phyloP scores from a whole-genome alignment of 2,113 vertebrate species.

The Falco punctatus region DNA sequence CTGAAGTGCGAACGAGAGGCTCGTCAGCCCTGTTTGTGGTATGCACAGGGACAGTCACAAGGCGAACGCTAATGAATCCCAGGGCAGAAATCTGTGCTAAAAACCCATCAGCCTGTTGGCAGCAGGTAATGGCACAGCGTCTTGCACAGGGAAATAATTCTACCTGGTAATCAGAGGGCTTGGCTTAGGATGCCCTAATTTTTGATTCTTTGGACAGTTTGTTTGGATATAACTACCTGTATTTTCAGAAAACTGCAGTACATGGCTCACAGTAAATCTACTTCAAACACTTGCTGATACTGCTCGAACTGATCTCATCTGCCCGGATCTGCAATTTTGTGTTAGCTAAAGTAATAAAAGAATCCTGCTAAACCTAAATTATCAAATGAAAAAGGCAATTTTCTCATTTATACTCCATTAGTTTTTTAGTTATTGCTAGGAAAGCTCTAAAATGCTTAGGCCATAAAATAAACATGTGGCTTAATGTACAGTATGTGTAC shows the following conservation, averaged over 20 bases:
- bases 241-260: not conserved
- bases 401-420: conserved; percentile 56
- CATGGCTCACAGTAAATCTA: not conserved
- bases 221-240: not conserved
- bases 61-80: not conserved
- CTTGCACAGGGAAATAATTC: not conserved
- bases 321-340: conserved; percentile 53
- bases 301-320: conserved; percentile 35
- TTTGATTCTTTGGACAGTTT: conserved; percentile 25
- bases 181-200: not conserved
- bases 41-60: conserved; percentile 1
- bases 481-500: conserved; percentile 67
- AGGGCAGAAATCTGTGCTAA: conserved; percentile 5
- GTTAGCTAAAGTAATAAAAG: conserved; percentile 65
- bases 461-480: conserved; percentile 68
- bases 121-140: not conserved
- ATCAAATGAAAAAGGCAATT: conserved; percentile 58
- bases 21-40: not conserved
- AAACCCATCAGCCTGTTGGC: not conserved
- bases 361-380: conserved; percentile 51
- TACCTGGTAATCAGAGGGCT: not conserved
- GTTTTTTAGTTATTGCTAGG: conserved; percentile 62
- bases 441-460: conserved; percentile 59
- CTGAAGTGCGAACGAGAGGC: conserved; percentile 22
- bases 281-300: conserved; percentile 23